These are phyloP conservation scores for Caiman crocodilus DNA, from an alignment of 2,797 vertebrate genomes.

Conservation along the genomic window DNA sequence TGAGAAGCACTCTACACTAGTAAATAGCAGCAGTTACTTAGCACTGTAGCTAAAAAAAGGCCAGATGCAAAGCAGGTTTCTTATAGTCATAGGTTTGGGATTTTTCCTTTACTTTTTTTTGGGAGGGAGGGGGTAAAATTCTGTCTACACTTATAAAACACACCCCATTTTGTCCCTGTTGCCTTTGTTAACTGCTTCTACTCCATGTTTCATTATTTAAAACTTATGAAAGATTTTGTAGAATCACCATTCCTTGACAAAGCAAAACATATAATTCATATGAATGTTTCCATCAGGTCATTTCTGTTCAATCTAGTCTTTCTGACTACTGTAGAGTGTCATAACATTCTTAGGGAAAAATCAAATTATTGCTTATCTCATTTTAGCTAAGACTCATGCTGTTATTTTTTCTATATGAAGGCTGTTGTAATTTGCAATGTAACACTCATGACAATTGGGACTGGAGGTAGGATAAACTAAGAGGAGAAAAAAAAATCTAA, in stretches of 20 bases:
- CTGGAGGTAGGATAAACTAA: slow-evolving; percentile 27
- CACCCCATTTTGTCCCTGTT: background rate
- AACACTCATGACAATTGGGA: background rate
- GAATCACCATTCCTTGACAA: background rate
- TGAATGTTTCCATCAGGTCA: background rate
- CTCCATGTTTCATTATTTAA: background rate
- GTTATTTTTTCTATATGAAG: background rate
- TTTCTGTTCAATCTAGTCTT: slow-evolving; percentile 11
- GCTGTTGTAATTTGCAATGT: slow-evolving; percentile 1
- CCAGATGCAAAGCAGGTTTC: background rate
- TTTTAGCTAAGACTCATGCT: background rate
- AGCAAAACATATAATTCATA: background rate
- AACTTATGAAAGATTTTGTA: background rate
- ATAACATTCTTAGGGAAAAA: slow-evolving; percentile 11
- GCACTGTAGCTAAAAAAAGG: background rate
- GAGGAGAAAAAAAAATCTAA: background rate
- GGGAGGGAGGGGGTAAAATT: background rate
- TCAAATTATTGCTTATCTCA: slow-evolving; percentile 4
- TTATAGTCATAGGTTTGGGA: background rate
- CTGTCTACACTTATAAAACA: slow-evolving; percentile 1
- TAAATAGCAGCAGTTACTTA: slow-evolving; percentile 28
- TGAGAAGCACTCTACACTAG: slow-evolving; percentile 15
- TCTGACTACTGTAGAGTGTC: background rate
- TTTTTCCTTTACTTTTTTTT: background rate
- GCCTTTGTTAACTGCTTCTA: background rate